Evolutionary conservation across 2,888 invertebrate genomes (phyloP).

Genomic region (Philereme vetulata): DNA sequence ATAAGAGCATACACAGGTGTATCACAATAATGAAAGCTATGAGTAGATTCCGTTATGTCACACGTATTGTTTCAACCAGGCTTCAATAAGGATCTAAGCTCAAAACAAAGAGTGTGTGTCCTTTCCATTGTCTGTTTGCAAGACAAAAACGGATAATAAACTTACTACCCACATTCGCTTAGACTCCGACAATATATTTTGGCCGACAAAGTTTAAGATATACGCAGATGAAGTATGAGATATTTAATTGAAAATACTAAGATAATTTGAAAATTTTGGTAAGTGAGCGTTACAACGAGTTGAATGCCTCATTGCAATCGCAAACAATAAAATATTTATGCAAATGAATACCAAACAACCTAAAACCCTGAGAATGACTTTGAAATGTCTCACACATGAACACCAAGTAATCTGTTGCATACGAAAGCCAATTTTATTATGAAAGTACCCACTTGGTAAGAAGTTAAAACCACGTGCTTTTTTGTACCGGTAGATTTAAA

Average conservation of each 20-base stretch:
- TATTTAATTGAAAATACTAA: constrained; percentile 31
- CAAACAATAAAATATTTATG: constrained; percentile 24
- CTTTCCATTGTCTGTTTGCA: constrained; percentile 41
- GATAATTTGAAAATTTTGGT: constrained; percentile 18
- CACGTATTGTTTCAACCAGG: constrained; percentile 37
- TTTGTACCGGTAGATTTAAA: constrained; percentile 39
- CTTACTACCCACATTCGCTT: constrained; percentile 46
- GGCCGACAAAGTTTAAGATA: constrained; percentile 27
- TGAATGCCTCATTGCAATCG: constrained; percentile 15
- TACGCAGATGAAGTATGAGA: constrained; percentile 18
- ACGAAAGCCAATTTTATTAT: neutral
- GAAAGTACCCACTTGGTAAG: constrained; percentile 3
- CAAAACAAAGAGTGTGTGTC: constrained; percentile 40
- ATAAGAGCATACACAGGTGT: constrained; percentile 20
- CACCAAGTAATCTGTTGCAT: neutral
- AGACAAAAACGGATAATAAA: constrained; percentile 38
- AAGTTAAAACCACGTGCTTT: constrained; percentile 36
- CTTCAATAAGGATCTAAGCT: constrained; percentile 30
- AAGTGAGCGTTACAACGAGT: constrained; percentile 8
- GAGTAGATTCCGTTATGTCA: constrained; percentile 43
- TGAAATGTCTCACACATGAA: constrained; percentile 5
- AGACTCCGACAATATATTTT: constrained; percentile 39
- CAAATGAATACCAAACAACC: constrained; percentile 24
- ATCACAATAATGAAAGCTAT: constrained; percentile 25
- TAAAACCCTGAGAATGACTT: constrained; percentile 30